Percentiles rank a stretch among this genome's conserved stretches.
These are phyloP conservation scores for Pandemis cinnamomeana DNA, from an alignment of 2,888 invertebrate genomes.

Conservation along the genomic window DNA sequence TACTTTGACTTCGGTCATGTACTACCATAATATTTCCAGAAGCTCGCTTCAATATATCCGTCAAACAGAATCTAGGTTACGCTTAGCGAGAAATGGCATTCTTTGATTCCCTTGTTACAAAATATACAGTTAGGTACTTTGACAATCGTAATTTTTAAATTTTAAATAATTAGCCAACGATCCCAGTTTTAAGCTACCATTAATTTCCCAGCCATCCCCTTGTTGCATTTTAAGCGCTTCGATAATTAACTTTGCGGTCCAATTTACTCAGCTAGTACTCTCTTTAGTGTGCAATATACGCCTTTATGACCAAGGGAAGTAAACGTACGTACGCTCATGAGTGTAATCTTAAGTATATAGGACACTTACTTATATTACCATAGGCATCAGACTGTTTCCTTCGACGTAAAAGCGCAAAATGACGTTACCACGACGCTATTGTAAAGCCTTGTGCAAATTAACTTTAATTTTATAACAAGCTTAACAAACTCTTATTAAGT, in stretches of 20 bases:
- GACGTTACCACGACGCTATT: not conserved
- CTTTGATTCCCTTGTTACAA: no score
- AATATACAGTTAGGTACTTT: no score
- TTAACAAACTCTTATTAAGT: no score
- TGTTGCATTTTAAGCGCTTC: not conserved
- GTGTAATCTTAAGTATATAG: not conserved
- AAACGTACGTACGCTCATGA: not conserved
- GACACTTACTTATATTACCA: not conserved
- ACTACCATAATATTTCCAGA: no score
- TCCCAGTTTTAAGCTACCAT: not conserved
- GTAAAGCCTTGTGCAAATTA: not conserved
- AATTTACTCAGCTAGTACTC: not conserved
- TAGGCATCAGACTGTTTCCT: not conserved
- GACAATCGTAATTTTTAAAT: no score
- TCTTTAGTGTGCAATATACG: constrained; percentile 5
- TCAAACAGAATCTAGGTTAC: no score
- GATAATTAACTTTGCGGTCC: constrained; percentile 4
- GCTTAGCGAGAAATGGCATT: no score
- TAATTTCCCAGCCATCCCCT: not conserved
- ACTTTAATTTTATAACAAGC: not conserved
- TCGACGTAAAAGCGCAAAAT: not conserved
- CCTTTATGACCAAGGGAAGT: not conserved
- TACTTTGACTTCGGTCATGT: no score
- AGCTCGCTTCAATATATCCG: no score
- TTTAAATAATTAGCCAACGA: no score